Evolutionary conservation across 1,140 invertebrate species (phyloP).

Genomic region (Carposina sasakii): DNA sequence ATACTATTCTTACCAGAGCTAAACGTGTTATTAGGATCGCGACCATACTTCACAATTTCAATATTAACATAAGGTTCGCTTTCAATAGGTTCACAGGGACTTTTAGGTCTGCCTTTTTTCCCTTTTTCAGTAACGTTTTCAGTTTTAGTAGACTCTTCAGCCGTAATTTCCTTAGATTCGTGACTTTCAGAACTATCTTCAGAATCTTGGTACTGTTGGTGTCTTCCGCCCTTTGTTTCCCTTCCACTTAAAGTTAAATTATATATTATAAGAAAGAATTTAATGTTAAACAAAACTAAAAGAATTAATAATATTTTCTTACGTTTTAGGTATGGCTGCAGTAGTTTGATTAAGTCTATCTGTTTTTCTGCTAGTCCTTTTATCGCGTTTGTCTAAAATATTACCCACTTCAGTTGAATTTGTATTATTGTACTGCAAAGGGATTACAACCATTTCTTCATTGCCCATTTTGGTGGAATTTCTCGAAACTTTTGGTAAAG

Average conservation of each 20-base stretch:
- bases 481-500: conserved; percentile 29
- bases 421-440: conserved; percentile 47
- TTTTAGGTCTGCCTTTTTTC: conserved; percentile 65
- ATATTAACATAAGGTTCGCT: conserved; percentile 78
- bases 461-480: conserved; percentile 17
- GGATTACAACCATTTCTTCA: conserved; percentile 46
- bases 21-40: conserved; percentile 74
- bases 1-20: conserved; percentile 64
- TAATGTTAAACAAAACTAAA: too few relatives aligned
- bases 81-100: conserved; percentile 73
- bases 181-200: conserved; percentile 33
- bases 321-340: conserved; percentile 68
- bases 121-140: conserved; percentile 36
- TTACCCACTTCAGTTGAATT: conserved; percentile 57
- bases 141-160: conserved; percentile 32
- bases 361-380: conserved; percentile 69
- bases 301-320: too few relatives aligned
- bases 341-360: conserved; percentile 70
- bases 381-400: conserved; percentile 59
- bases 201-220: conserved; percentile 29
- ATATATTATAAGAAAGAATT: conserved; percentile 5
- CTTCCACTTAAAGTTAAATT: conserved; percentile 43
- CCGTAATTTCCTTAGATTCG: conserved; percentile 34
- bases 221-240: conserved; percentile 58
- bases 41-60: conserved; percentile 77